Base-by-base conservation (phyloP, 2,888 invertebrate genomes). In the Drosophila meridiana region DNA sequence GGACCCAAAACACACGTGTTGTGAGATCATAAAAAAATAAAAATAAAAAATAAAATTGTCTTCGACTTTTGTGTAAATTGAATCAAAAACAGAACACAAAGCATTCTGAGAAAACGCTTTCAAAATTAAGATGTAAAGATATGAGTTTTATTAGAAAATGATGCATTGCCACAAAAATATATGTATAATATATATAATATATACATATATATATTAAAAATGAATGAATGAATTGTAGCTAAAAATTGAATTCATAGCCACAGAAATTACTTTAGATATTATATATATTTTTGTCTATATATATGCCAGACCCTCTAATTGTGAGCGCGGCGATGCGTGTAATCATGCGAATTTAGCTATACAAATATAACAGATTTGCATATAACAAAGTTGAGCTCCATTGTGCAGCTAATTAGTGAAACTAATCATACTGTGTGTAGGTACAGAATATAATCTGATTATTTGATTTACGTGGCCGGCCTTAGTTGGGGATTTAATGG, bases 331-430 rank as follows among this genome's bases (percentile, higher is more conserved):
- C 67, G 69, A 76, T 63, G 83, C 86, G 58, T 83, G 60, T 81
- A 83, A 81, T 68, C 53, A 74, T 73, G 66, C 53, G 55, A 58
- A 58, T 56, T 71, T 50, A 43, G 69, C 57, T 70, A 59, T 43
- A 60, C 60, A 74, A 57, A 59, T 70, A 52, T 77, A 60, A 65
- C n/a, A 45, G 34, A 57, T 76, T 59, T 55, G 20, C 52, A 50
- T 52, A 47, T 57, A 11, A 58, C 36, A 63, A 56, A 66, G 60
- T 64, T 53, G 38, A 62, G 55, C 32, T 60, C 67, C 36, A 83
- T 82, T 76, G 82, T 83, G 45, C 52, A 42, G 67, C 78, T 87
- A 80, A 84, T 78, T 70, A 57, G 52, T 14, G 34, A 40, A 55
- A 38, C 42, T 57, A 68, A 68, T 68, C 57, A 43, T 28, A 34